Conservation (phyloP, 1,140 invertebrate species). For the Brachionus angularis region DNA sequence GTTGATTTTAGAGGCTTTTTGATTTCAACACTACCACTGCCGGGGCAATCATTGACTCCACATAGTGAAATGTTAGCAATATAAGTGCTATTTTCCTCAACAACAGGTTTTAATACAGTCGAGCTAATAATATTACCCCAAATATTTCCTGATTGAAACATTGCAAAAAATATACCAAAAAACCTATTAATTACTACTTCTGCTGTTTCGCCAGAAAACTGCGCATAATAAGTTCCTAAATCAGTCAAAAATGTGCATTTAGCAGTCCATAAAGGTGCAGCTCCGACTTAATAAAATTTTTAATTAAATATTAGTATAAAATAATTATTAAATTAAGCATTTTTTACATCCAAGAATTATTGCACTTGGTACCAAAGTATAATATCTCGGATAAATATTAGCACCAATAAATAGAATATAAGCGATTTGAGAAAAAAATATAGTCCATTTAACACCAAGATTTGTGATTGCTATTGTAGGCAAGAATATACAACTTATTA, state of each 20-base stretch:
- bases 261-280: conserved; percentile 91
- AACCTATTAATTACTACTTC: conserved; percentile 87
- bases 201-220: conserved; percentile 63
- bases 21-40: conserved; percentile 45
- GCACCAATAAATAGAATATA: conserved; percentile 87
- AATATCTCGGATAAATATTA: conserved; percentile 79
- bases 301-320: conserved; percentile 64
- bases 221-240: conserved; percentile 70
- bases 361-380: conserved; percentile 62
- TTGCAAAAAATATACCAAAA: conserved; percentile 95
- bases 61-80: conserved; percentile 11
- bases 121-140: conserved; percentile 94
- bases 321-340: conserved; percentile 19
- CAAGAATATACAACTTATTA: conserved; percentile 85
- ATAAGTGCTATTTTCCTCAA: neutral
- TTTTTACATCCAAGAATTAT: conserved; percentile 65
- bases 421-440: conserved; percentile 81
- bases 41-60: conserved; percentile 1
- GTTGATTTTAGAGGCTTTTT: conserved; percentile 41
- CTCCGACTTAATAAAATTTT: conserved; percentile 77
- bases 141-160: conserved; percentile 73
- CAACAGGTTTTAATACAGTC: conserved; percentile 65
- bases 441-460: conserved; percentile 88
- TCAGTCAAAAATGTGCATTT: conserved; percentile 92
- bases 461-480: conserved; percentile 73